These are phyloP conservation scores for Chauna torquata DNA, from an alignment of 2,113 vertebrate genomes.

Conservation along the genomic window DNA sequence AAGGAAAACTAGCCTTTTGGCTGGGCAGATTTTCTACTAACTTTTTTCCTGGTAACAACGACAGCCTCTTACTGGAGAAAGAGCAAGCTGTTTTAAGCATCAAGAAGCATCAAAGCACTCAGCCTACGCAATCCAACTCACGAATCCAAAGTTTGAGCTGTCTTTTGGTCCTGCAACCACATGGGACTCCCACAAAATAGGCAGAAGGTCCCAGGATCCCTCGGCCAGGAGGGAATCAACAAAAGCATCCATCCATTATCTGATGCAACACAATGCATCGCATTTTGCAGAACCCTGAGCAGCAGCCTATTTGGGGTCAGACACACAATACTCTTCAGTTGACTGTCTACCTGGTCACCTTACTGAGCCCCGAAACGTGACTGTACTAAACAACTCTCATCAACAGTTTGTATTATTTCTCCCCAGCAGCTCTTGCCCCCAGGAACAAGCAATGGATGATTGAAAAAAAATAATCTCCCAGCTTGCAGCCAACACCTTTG, in stretches of 20 bases:
- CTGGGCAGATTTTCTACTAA: neutral
- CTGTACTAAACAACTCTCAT: neutral
- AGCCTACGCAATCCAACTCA: neutral
- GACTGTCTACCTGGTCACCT: neutral
- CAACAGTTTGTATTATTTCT: neutral
- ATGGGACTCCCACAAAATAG: neutral
- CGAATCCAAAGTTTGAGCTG: neutral
- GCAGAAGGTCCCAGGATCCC: neutral
- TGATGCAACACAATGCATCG: neutral
- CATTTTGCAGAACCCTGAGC: neutral
- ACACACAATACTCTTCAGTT: neutral
- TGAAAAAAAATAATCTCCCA: neutral
- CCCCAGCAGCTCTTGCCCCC: neutral
- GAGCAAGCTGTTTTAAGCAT: accelerated
- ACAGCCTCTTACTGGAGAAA: neutral
- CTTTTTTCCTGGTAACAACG: neutral
- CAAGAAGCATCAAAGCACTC: neutral
- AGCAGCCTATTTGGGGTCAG: neutral
- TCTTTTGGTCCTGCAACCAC: neutral
- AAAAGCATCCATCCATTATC: neutral
- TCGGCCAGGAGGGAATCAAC: neutral
- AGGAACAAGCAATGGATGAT: neutral
- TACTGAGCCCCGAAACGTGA: neutral
- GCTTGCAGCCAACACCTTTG: neutral
- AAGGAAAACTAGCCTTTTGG: neutral